Percentiles rank a stretch among this genome's conserved stretches.
Conservation (phyloP, 2,888 invertebrate species). For the Spatulosminthurus flaviceps region DNA sequence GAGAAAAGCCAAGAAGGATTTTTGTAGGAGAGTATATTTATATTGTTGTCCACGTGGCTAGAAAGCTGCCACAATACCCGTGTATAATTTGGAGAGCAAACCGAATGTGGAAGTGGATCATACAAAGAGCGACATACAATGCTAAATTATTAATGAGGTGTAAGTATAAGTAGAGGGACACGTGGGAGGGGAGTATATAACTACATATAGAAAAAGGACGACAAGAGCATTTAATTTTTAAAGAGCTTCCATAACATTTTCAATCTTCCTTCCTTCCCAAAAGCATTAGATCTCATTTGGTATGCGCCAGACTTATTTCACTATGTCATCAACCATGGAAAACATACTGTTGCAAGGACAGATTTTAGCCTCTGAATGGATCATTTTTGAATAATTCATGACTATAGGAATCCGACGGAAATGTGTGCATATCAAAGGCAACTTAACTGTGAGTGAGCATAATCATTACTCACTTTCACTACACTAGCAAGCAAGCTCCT, state of each 20-base stretch:
- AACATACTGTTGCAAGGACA: background rate
- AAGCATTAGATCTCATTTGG: constrained; percentile 23
- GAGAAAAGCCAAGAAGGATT: no score
- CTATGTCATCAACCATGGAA: constrained; percentile 18
- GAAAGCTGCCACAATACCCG: no score
- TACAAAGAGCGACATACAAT: no score
- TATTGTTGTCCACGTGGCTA: no score
- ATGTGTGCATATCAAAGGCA: constrained; percentile 12
- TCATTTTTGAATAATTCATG: constrained; percentile 38
- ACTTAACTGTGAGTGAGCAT: constrained; percentile 3
- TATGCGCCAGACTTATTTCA: constrained; percentile 3
- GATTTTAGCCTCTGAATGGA: constrained; percentile 28
- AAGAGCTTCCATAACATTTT: background rate
- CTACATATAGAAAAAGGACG: background rate
- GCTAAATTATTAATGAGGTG: background rate
- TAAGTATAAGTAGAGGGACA: background rate
- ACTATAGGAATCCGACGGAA: constrained; percentile 28
- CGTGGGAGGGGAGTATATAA: no score
- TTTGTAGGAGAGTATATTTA: no score
- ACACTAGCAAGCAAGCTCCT: background rate
- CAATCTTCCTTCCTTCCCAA: background rate
- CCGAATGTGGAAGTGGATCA: no score
- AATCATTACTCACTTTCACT: constrained; percentile 30
- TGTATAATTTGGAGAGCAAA: no score
- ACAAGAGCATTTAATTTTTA: constrained; percentile 22